Percentiles rank a stretch among this genome's conserved stretches.
Evolutionary conservation across 2,113 vertebrate genomes (phyloP).

Genomic region (Sminthopsis crassicaudata): DNA sequence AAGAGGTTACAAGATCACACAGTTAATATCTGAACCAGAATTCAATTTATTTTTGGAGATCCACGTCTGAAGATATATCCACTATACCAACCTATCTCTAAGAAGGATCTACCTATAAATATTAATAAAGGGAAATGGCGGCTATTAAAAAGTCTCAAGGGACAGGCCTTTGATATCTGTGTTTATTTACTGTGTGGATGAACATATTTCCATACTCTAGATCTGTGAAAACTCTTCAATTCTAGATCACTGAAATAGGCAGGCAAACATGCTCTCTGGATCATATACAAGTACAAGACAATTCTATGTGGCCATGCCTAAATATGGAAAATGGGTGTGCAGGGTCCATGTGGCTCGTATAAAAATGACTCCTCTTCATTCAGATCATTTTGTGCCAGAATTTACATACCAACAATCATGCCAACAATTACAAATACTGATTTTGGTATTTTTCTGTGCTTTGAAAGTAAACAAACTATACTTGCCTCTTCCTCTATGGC

Average conservation of each 20-base stretch:
- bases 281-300: background rate
- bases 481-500: background rate
- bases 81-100: background rate
- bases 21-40: background rate
- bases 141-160: background rate
- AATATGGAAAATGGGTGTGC: background rate
- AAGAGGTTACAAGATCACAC: background rate
- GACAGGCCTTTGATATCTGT: background rate
- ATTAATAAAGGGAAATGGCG: background rate
- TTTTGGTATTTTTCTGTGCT: background rate
- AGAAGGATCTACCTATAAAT: background rate
- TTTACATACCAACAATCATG: too few species aligned
- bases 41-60: background rate
- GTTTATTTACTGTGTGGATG: background rate
- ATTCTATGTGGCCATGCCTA: background rate
- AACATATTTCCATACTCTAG: background rate
- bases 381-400: background rate
- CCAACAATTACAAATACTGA: background rate
- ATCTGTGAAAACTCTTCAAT: background rate
- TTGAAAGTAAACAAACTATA: background rate
- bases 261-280: background rate
- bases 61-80: background rate
- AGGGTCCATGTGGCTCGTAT: background rate
- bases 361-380: background rate
- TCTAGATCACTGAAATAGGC: background rate